Evolutionary conservation across 2,888 invertebrate species (phyloP), one percentile per base, ranked within the genome.

Genomic region (Leptinotarsa tumamoca): DNA sequence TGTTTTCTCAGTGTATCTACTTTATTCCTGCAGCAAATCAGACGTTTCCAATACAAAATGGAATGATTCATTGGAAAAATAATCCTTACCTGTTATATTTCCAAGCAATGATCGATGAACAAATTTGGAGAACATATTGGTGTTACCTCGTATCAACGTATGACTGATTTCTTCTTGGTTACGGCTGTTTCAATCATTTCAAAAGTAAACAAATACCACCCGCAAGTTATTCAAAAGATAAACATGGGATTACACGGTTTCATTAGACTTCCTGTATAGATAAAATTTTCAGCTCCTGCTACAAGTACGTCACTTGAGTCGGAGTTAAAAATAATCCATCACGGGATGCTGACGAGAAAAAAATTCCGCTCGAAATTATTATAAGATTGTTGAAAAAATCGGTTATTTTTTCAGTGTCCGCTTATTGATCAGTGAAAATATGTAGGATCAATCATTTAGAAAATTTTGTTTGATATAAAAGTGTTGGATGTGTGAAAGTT

Each of bases 251-350:
- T 33, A 63, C 17, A 63, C n/a, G 67, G 71, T 71, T 67, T 67
- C 51, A 63, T 73, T 58, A 27, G 61, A 69, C 70, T 76, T 76
- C 72, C 76, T 73, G 76, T 73, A 67, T 33, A 27, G 67, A 54
- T 68, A 66, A 72, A 51, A 73, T 67, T 72, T 72, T 72, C 76
- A 69, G 69, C 77, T 72, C 74, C 77, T 72, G 72, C 77, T 56
- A 71, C 67, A 61, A 72, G 67, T 67, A 71, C 71, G 71, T 74
- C 71, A 67, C 68, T 54, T 50, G 54, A 58, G 61, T 73, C 76
- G 73, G 23, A 61, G 74, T 72, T 77, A 77, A 75, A 77, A 77
- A 77, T 77, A 77, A 56, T 72, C 58, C 69, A 33, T 17, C 63
- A 27, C 63, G 27, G 33, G 33, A 33, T n/a, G 33, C 33, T 33